Evolutionary conservation across 2,113 vertebrate genomes (phyloP).

Genomic region (Limanda limanda): DNA sequence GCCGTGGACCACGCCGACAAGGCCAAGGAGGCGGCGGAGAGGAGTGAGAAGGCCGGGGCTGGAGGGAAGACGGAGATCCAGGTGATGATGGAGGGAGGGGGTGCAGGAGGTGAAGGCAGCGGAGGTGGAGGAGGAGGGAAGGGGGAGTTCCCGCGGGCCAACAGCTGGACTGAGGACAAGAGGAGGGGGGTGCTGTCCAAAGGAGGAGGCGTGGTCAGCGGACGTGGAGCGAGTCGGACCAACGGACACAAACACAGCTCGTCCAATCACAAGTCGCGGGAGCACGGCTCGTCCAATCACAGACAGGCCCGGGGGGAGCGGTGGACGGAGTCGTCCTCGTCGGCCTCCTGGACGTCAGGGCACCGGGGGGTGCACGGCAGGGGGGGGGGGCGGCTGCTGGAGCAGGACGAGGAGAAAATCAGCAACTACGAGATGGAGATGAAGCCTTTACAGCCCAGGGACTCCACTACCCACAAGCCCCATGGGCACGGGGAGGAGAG

Average conservation of each 20-base stretch:
- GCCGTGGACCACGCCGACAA: constrained; percentile 90
- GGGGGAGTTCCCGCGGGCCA: constrained; percentile 75
- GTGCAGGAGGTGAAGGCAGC: constrained; percentile 46
- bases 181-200: constrained; percentile 62
- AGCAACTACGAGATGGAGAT: constrained; percentile 98
- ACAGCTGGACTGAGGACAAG: constrained; percentile 91
- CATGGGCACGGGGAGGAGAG: constrained; percentile 79
- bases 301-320: constrained; percentile 82
- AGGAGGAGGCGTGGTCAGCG: constrained; percentile 77
- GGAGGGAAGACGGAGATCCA: constrained; percentile 78
- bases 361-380: constrained; percentile 83
- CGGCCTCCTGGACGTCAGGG: constrained; percentile 88
- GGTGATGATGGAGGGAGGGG: constrained; percentile 81
- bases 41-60: constrained; percentile 60
- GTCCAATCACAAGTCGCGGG: constrained; percentile 88
- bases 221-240: constrained; percentile 76
- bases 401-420: constrained; percentile 94
- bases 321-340: constrained; percentile 89
- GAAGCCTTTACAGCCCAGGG: constrained; percentile 90
- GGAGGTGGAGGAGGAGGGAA: constrained; percentile 53
- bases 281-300: constrained; percentile 78
- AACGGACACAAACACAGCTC: constrained; percentile 87
- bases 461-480: constrained; percentile 82
- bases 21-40: constrained; percentile 74
- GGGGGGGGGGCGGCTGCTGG: constrained; percentile 83